Evolutionary conservation across 2,797 vertebrate genomes (phyloP), one percentile per base, ranked within the genome.

Genomic region (Pelobates cultripes): DNA sequence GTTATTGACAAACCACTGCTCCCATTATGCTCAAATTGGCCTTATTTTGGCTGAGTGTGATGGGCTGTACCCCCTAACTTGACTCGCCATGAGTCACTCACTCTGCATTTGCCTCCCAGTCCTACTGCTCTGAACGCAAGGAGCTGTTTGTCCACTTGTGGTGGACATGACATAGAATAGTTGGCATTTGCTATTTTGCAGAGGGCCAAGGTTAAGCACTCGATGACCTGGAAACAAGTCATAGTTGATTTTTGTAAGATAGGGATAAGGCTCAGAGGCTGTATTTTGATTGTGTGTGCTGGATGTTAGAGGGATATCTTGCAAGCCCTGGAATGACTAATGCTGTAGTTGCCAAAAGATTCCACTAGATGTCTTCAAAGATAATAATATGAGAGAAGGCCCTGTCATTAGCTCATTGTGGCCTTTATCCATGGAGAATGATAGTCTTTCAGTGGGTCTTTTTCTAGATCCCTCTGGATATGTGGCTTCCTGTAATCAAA

Each of bases 281-380:
- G 28, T 28, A 28, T 28, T 28, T 28, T 28, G 28, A 28, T 28
- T 28, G 28, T 28, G 1, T 28, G 28, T 28, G 28, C 28, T 28
- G 28, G 28, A 28, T 28, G 2, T 28, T 28, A 28, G 28, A 28
- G 28, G 28, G 28, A 28, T 28, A 28, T 28, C 28, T 28, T 28
- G 28, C 28, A 6, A 57, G 55, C 14, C 13, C 14, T 12, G 55
- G 28, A 0, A 45, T 72, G 6, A 53, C 55, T 44, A 3, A 41
- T 6, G 77, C 45, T 94, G 94, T 87, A 94, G 3, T 94, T 88
- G 84, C 94, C 14, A 85, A 70, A 69, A 57, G 79, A 87, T 89
- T 87, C 94, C 93, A 86, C 94, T 93, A 95, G 93, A 92, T 94
- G 94, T 94, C 94, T 94, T 92, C 90, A 53, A 86, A 90, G 93